Percentiles rank a stretch among this genome's conserved stretches.
Evolutionary conservation across 2,797 vertebrate genomes (phyloP).

Genomic region (Myripristis murdjan): DNA sequence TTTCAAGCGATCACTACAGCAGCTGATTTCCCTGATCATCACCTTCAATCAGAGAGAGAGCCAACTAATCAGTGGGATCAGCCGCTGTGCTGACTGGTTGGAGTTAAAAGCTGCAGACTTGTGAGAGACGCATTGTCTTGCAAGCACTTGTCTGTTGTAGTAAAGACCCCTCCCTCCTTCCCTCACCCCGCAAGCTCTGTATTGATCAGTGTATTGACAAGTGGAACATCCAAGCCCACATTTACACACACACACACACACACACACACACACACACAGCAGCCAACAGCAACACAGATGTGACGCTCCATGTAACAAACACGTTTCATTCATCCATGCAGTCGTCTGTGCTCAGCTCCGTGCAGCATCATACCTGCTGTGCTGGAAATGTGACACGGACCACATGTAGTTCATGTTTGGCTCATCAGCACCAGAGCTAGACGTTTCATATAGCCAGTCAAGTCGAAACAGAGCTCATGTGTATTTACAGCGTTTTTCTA

Average conservation of each 20-base stretch:
- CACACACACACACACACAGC: conserved; percentile 8
- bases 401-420: no score
- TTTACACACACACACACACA: background rate
- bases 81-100: conserved; percentile 4
- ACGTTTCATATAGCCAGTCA: no score
- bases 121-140: no score
- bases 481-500: no score
- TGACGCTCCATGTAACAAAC: background rate
- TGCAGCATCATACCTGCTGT: no score
- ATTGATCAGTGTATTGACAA: conserved; percentile 10
- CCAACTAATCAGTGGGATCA: conserved; percentile 39
- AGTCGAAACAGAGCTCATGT: no score
- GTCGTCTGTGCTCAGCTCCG: no score
- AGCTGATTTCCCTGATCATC: conserved; percentile 15
- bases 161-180: background rate
- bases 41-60: conserved; percentile 1
- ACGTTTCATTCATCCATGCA: no score
- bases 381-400: no score
- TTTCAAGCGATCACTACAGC: background rate
- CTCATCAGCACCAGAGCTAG: no score
- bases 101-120: conserved; percentile 43
- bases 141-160: no score
- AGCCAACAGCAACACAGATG: background rate
- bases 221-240: conserved; percentile 5
- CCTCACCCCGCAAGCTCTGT: background rate